Conservation (phyloP, 1,140 invertebrate species). For the Cheumatopsyche charites region DNA sequence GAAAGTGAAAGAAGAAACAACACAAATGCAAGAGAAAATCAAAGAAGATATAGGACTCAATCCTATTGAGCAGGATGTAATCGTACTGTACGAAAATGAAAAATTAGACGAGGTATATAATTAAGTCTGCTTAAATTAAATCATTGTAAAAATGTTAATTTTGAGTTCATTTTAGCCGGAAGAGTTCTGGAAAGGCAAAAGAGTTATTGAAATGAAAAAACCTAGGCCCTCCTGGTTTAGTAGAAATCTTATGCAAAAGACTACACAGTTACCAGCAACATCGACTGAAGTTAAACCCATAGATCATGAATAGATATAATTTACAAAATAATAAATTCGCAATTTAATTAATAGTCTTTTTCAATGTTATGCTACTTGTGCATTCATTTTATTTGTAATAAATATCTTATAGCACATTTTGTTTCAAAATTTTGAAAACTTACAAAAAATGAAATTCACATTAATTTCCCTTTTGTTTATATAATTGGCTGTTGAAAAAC, state of each 20-base stretch:
- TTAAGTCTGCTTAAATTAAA: too few relatives aligned
- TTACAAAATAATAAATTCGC: too few relatives aligned
- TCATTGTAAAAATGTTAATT: too few relatives aligned
- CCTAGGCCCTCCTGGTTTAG: conserved; percentile 79
- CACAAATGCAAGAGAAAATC: conserved; percentile 77
- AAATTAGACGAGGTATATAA: conserved; percentile 61
- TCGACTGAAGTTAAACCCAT: conserved; percentile 74
- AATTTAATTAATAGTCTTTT: too few relatives aligned
- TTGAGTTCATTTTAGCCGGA: conserved; percentile 50
- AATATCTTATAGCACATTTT: too few relatives aligned
- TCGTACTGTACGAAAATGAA: conserved; percentile 85
- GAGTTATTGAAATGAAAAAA: conserved; percentile 76
- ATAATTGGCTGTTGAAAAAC: too few relatives aligned
- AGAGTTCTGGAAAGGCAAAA: conserved; percentile 66
- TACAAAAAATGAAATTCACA: too few relatives aligned
- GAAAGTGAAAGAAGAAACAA: conserved; percentile 79
- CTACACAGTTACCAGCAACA: conserved; percentile 68
- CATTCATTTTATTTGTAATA: too few relatives aligned
- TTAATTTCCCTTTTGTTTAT: too few relatives aligned
- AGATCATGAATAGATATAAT: conserved; percentile 68
- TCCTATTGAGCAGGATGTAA: conserved; percentile 82
- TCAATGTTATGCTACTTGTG: too few relatives aligned
- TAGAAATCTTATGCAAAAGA: conserved; percentile 80
- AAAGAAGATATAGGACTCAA: conserved; percentile 69
- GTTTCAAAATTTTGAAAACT: too few relatives aligned